Conservation (phyloP, 1,140 invertebrate species). For the Marisa cornuarietis region DNA sequence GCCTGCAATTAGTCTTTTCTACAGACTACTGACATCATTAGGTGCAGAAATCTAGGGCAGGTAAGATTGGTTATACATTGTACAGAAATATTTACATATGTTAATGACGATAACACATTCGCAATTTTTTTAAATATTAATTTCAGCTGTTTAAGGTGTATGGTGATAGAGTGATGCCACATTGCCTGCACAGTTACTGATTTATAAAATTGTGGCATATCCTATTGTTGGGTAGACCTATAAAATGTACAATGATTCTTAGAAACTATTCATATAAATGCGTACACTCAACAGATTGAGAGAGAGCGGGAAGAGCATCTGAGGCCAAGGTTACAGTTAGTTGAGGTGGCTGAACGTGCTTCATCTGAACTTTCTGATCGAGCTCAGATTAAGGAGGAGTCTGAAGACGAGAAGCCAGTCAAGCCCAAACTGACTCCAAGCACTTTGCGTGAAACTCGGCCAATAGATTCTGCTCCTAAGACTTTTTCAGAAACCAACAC, state of each 20-base stretch:
- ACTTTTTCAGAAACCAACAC: conserved; percentile 27
- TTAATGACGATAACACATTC: no score
- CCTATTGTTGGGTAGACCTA: no score
- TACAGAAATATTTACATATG: no score
- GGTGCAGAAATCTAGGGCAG: no score
- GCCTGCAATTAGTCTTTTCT: no score
- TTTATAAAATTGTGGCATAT: no score
- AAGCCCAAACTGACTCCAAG: conserved; percentile 51
- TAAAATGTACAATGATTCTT: background rate
- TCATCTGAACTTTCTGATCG: conserved; percentile 18
- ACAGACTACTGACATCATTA: no score
- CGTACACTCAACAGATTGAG: conserved; percentile 55
- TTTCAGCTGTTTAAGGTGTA: no score
- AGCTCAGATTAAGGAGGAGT: conserved; percentile 22
- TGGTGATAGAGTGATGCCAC: no score
- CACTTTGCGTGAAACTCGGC: background rate
- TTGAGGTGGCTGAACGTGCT: conserved; percentile 35
- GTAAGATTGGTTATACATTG: no score
- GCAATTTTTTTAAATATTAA: no score
- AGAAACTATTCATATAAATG: background rate
- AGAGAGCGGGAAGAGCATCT: conserved; percentile 84
- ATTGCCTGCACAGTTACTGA: no score
- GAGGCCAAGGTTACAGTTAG: conserved; percentile 72
- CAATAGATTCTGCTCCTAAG: conserved; percentile 23
- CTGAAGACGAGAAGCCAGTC: conserved; percentile 44